These are phyloP conservation scores for Novumbra hubbsi DNA, from an alignment of 2,797 vertebrate species.

Conservation along the genomic window DNA sequence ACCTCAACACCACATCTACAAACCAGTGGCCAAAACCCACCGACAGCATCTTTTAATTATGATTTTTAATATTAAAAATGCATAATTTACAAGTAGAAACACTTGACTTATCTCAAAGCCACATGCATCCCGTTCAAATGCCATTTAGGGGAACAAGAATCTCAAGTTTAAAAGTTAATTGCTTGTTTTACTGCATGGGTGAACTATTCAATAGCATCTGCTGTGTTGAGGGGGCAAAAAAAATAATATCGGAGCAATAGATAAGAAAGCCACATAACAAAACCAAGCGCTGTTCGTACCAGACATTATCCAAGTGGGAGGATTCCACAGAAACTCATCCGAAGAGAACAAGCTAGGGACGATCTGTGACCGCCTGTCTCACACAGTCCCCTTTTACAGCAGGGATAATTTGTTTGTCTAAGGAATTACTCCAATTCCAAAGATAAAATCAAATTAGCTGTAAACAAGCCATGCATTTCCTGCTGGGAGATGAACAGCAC, in stretches of 20 bases:
- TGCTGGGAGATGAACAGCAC: background rate
- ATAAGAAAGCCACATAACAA: background rate
- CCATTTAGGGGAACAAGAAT: too few relatives aligned
- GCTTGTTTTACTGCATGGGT: background rate
- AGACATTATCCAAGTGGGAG: background rate
- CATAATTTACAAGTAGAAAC: background rate
- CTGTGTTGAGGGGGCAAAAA: background rate
- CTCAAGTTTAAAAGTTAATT: background rate
- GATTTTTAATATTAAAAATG: background rate
- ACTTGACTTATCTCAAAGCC: background rate
- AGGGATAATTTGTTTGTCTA: conserved; percentile 24
- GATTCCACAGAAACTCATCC: background rate
- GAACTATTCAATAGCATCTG: background rate
- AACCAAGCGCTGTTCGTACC: too few relatives aligned
- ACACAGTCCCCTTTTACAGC: background rate
- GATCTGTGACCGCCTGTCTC: background rate
- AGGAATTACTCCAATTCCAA: conserved; percentile 22
- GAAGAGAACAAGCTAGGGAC: background rate
- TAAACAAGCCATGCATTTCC: background rate
- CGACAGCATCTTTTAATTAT: too few relatives aligned
- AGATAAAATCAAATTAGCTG: conserved; percentile 25
- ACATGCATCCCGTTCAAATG: background rate
- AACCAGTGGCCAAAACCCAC: too few relatives aligned
- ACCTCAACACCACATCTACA: too few relatives aligned
- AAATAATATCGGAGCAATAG: background rate